phyloP scores from a whole-genome alignment of 2,797 vertebrate genomes.

The Bradypodion ventrale region DNA sequence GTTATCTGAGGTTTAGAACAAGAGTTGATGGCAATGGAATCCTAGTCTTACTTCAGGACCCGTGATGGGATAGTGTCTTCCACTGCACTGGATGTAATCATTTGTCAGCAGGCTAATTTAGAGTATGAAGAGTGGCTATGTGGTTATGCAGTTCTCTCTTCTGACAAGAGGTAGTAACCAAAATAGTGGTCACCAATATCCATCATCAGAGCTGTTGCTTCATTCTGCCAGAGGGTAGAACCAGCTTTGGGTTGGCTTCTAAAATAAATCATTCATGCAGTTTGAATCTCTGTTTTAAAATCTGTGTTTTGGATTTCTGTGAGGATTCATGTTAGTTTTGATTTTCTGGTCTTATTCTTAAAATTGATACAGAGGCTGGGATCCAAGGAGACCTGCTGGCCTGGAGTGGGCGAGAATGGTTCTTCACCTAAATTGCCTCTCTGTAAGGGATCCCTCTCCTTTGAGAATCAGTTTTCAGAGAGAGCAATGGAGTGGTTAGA shows the following conservation, averaged over 20 bases:
- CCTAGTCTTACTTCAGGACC: too few relatives aligned
- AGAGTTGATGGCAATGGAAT: too few relatives aligned
- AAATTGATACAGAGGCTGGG: not conserved
- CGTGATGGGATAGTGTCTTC: too few relatives aligned
- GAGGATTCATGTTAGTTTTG: not conserved
- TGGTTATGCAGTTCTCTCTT: not conserved
- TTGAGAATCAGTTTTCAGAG: not conserved
- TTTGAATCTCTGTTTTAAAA: not conserved
- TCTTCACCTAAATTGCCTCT: too few relatives aligned
- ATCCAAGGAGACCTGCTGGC: too few relatives aligned
- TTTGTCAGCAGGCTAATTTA: too few relatives aligned
- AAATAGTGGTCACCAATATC: not conserved
- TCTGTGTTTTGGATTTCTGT: not conserved
- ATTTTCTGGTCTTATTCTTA: not conserved
- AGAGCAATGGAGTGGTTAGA: not conserved
- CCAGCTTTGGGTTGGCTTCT: not conserved
- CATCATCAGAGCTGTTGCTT: not conserved
- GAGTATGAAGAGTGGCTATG: not conserved
- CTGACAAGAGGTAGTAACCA: not conserved
- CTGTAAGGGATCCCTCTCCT: too few relatives aligned
- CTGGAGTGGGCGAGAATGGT: too few relatives aligned
- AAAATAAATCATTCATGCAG: not conserved
- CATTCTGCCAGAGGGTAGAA: not conserved
- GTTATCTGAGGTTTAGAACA: too few relatives aligned
- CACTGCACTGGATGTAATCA: too few relatives aligned